phyloP scores from a whole-genome alignment of 53 echinoderm and acorn worm species.

The Echinometra lucunter region DNA sequence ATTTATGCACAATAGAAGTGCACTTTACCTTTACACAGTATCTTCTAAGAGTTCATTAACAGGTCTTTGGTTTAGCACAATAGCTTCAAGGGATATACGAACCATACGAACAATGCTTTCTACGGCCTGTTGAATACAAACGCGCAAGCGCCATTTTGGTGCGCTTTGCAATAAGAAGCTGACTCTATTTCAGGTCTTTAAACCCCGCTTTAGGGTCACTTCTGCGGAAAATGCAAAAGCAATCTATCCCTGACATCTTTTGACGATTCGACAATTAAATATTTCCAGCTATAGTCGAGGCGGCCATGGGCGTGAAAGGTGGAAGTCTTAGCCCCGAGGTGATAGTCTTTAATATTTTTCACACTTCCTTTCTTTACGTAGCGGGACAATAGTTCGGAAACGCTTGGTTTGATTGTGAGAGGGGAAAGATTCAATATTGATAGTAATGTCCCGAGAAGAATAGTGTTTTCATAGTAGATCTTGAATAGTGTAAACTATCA shows the following conservation, averaged over 20 bases:
- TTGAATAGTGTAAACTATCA: background rate
- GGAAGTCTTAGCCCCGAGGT: slow-evolving; percentile 4
- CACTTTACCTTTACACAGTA: background rate
- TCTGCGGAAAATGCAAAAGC: background rate
- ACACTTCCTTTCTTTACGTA: slow-evolving; percentile 9
- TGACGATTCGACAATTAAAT: slow-evolving; percentile 23
- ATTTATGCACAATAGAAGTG: slow-evolving; percentile 50
- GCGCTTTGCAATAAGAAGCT: slow-evolving; percentile 13
- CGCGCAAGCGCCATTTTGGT: background rate
- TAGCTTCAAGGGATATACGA: slow-evolving; percentile 11
- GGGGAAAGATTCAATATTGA: slow-evolving; percentile 34
- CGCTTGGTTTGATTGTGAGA: background rate
- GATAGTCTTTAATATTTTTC: background rate
- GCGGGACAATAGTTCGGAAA: slow-evolving; percentile 19
- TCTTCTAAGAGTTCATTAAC: slow-evolving; percentile 36
- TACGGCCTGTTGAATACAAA: slow-evolving; percentile 20
- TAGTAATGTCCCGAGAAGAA: background rate
- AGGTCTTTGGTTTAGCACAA: slow-evolving; percentile 33
- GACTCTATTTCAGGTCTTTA: slow-evolving; percentile 12
- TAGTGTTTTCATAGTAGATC: background rate
- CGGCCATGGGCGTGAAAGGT: slow-evolving; percentile 41
- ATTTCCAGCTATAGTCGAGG: slow-evolving; percentile 26
- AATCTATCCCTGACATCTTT: slow-evolving; percentile 21
- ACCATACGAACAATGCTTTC: slow-evolving; percentile 17
- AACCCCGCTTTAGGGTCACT: slow-evolving; percentile 13